Evolutionary conservation across 1,140 invertebrate genomes (phyloP).

Genomic region (Polypedilum pembai): DNA sequence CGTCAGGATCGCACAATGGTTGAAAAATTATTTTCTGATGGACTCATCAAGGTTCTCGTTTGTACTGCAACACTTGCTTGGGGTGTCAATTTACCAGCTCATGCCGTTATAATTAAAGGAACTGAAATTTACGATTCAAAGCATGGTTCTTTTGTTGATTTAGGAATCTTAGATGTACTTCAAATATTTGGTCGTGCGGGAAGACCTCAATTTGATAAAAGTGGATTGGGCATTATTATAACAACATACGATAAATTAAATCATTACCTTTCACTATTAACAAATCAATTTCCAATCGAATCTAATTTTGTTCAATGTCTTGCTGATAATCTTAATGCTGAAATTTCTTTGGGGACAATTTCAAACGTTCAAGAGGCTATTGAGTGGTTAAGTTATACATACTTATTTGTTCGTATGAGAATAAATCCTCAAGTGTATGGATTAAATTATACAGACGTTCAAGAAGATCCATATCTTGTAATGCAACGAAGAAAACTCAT

Average conservation of each 20-base stretch:
- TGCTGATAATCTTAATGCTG: slow-evolving; percentile 96
- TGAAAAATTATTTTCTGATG: slow-evolving; percentile 82
- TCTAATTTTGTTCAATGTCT: slow-evolving; percentile 90
- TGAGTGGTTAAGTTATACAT: slow-evolving; percentile 96
- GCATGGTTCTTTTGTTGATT: slow-evolving; percentile 86
- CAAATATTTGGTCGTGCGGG: slow-evolving; percentile 99
- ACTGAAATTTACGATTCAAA: slow-evolving; percentile 98
- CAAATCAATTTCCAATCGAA: slow-evolving; percentile 96
- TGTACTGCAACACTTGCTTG: slow-evolving; percentile 98
- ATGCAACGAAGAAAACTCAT: slow-evolving; percentile 68
- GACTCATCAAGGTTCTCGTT: slow-evolving; percentile 85
- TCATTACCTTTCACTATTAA: slow-evolving; percentile 90
- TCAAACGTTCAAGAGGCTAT: slow-evolving; percentile 93
- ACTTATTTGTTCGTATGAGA: slow-evolving; percentile 88
- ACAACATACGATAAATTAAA: slow-evolving; percentile 86
- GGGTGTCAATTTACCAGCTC: slow-evolving; percentile 98
- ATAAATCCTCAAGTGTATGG: slow-evolving; percentile 91
- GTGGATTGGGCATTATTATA: slow-evolving; percentile 93
- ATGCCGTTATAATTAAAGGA: slow-evolving; percentile 96
- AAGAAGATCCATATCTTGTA: slow-evolving; percentile 71
- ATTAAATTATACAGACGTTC: slow-evolving; percentile 59
- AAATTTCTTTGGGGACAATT: slow-evolving; percentile 90
- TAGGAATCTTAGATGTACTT: slow-evolving; percentile 92
- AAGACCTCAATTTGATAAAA: slow-evolving; percentile 84
- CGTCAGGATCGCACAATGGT: slow-evolving; percentile 57